Evolutionary conservation across 2,113 vertebrate species (phyloP), one percentile per base, ranked within the genome.

Genomic region (human (Homo sapiens)): DNA sequence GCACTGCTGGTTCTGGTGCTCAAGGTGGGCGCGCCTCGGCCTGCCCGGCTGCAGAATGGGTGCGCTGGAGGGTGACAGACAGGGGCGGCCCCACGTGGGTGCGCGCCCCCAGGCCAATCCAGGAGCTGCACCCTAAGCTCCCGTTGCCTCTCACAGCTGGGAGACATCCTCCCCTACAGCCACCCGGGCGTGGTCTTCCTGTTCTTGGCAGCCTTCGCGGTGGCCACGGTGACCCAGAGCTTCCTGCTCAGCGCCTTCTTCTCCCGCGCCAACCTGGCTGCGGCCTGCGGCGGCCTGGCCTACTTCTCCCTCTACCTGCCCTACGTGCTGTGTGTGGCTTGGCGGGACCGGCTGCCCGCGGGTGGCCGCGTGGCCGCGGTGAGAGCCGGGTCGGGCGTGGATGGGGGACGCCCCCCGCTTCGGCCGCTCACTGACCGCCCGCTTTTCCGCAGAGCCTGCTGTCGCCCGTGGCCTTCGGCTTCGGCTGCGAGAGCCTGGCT

Each of bases 401-500:
- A 73, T 0, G 10, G 13, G 25, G 84, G 38, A n/a, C 5, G 0
- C 40, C 5, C 11, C 2, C 0, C 1, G 55, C 45, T 1, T 2
- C 0, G 0, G 10, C 68, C 9, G 0, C 17, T 23, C 27, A 1
- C 73, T 93, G 86, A 95, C n/a, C 70, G 4, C 2, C 2, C 38
- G 0, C 0, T 70, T 86, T 76, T 0, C 20, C 1, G 8, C 98
- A 99, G 99, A 99, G 99, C 96, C 98, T 99, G 66, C 97, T 99
- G n/a, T 99, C 99, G 0, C 99, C 99, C 0, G 99, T 99, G 92
- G 99, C 99, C n/a, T 99, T 99, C 0, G 99, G 99, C 13, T 99
- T 99, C 0, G 99, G 99, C 68, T 99, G 99, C 0, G 99, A 99
- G 98, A 99, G 99, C 97, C 99, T 99, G 97, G 99, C 99, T 35